These are phyloP conservation scores for Calycopis cecrops DNA, from an alignment of 1,140 invertebrate species.

Conservation along the genomic window DNA sequence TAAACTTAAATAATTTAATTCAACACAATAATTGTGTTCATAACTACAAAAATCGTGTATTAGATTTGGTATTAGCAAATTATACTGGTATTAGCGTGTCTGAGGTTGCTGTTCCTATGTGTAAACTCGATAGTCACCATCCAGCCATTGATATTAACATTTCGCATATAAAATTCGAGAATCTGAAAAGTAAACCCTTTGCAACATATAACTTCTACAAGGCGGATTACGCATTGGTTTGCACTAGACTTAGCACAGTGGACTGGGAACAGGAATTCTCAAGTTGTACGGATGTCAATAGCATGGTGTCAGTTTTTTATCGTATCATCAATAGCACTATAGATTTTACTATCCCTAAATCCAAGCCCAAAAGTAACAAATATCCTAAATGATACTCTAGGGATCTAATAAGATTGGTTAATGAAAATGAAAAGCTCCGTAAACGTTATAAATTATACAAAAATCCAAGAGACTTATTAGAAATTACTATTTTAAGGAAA, in stretches of 20 bases:
- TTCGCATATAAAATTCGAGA: neutral
- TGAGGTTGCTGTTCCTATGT: no score
- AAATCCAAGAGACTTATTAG: constrained; percentile 22
- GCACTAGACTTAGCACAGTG: neutral
- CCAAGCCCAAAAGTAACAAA: constrained; percentile 19
- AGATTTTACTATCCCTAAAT: constrained; percentile 5
- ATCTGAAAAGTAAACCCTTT: neutral
- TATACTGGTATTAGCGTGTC: neutral
- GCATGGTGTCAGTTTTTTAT: neutral
- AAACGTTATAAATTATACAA: constrained; percentile 16
- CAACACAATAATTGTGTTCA: neutral
- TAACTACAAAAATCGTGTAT: neutral
- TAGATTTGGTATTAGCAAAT: neutral
- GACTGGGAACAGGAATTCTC: neutral
- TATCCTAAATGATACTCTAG: constrained; percentile 15
- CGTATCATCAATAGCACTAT: neutral
- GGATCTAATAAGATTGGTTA: constrained; percentile 9
- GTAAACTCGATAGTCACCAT: no score
- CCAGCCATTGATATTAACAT: neutral
- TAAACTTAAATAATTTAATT: neutral
- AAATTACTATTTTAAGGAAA: constrained; percentile 18
- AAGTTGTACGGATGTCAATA: neutral
- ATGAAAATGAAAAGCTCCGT: constrained; percentile 17
- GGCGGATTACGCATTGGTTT: neutral
- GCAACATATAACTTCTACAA: neutral